phyloP scores from a whole-genome alignment of 2,113 vertebrate genomes.

The Heloderma charlesbogerti region DNA sequence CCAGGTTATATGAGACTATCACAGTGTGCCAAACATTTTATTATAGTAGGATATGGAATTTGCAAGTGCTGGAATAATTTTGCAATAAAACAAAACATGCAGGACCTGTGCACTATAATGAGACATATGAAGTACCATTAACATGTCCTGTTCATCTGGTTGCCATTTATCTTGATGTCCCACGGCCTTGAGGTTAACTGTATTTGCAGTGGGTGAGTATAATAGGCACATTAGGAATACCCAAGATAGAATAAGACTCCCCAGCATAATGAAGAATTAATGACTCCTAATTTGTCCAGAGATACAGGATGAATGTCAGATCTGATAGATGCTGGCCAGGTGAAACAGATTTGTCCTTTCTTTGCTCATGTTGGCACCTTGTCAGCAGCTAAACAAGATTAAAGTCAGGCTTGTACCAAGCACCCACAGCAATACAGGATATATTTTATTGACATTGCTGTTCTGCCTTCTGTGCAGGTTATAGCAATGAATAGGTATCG shows the following conservation, averaged over 20 bases:
- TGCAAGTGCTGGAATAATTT: constrained; percentile 30
- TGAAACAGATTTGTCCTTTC: background rate
- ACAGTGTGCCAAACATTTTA: constrained; percentile 31
- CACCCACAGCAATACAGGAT: background rate
- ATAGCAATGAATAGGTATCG: background rate
- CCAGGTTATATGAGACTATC: background rate
- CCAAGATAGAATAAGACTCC: constrained; percentile 28
- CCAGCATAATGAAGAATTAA: background rate
- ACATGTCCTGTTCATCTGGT: constrained; percentile 19
- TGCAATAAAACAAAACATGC: constrained; percentile 20
- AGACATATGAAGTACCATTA: constrained; percentile 30
- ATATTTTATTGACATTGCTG: constrained; percentile 20
- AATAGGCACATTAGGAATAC: constrained; percentile 12
- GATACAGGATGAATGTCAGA: constrained; percentile 6
- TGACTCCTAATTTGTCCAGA: background rate
- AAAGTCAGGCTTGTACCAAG: constrained; percentile 19
- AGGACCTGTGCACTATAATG: constrained; percentile 9
- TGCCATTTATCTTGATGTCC: constrained; percentile 37
- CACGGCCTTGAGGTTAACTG: constrained; percentile 41
- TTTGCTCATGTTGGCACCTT: background rate
- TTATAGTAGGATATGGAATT: constrained; percentile 18
- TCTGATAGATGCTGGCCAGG: background rate
- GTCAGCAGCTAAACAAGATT: constrained; percentile 32
- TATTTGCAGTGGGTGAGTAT: constrained; percentile 32
- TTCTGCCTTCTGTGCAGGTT: constrained; percentile 3